phyloP scores from a whole-genome alignment of 53 echinoderm and acorn worm species.

The Paracentrotus lividus region DNA sequence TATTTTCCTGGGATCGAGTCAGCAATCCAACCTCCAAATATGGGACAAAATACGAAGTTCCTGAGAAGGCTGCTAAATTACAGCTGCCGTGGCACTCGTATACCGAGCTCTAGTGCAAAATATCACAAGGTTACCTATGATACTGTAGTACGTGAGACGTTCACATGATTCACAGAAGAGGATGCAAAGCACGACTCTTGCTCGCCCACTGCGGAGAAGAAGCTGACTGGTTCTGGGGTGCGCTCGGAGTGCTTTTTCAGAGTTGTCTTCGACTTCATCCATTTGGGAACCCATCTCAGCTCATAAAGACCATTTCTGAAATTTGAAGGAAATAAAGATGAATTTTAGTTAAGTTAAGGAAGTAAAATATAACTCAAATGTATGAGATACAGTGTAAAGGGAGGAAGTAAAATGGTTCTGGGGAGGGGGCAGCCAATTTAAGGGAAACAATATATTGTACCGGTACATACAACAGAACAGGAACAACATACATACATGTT shows the following conservation, averaged over 20 bases:
- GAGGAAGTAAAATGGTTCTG: no score
- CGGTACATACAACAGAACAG: no score
- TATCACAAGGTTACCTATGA: slow-evolving; percentile 86
- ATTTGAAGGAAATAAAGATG: neutral
- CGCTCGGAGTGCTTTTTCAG: neutral
- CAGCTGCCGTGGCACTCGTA: slow-evolving; percentile 79
- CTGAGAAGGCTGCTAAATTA: slow-evolving; percentile 83
- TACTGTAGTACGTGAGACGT: slow-evolving; percentile 94
- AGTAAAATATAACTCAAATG: neutral
- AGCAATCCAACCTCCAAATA: slow-evolving; percentile 93
- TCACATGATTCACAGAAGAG: slow-evolving; percentile 94
- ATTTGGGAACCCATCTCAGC: neutral
- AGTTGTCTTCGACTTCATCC: slow-evolving; percentile 49
- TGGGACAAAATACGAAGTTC: slow-evolving; percentile 93
- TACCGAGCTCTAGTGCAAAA: slow-evolving; percentile 82
- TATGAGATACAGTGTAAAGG: no score
- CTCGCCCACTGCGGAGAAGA: slow-evolving; percentile 69
- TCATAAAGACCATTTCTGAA: neutral
- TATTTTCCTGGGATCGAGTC: slow-evolving; percentile 91
- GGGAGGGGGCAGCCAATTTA: no score
- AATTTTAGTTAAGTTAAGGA: neutral
- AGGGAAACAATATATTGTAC: no score
- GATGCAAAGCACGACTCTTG: slow-evolving; percentile 84
- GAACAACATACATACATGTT: no score
- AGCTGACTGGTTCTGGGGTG: slow-evolving; percentile 33